Evolutionary conservation across 2,797 vertebrate genomes (phyloP), one percentile per base, ranked within the genome.

Genomic region (Sciurus vulgaris): DNA sequence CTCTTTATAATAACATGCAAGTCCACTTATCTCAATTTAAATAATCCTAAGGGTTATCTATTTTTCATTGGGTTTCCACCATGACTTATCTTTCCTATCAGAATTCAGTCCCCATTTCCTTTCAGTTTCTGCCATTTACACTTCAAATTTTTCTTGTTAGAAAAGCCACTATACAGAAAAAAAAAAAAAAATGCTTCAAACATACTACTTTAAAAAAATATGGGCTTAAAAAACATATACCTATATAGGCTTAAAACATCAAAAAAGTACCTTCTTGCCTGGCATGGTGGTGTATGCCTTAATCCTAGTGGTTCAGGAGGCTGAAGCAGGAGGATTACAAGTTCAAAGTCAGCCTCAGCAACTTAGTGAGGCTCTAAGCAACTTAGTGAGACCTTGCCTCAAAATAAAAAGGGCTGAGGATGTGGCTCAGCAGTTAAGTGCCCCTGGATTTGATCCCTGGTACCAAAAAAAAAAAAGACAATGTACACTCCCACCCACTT

Each of bases 21-120:
- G 24, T 14, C 22, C 15, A 35, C n/a, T 76, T 67, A 92, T 59
- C 72, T 91, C 73, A 86, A 83, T 44, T 93, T 93, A 93, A 94
- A 86, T 69, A n/a, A 95, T 59, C 69, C 35, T 72, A 88, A 87
- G 24, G 28, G 54, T 87, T 70, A 87, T 33, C 5, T 86, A 73
- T 59, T 79, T 86, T 61, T 59, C 38, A 91, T 4, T 56, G 72
- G 82, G 15, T 82, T 94, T 89, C 86, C 35, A 91, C 13, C 65
- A 67, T 12, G 8, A 69, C 81, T 93, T 91, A 76, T 51, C 14
- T 96, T 94, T 88, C 72, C 44, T n/a, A 86, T 61, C 28, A 81
- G 61, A 93, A 89, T 76, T 63, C 76, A 84, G 77, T 67, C 7
- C 24, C 44, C 35, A 59, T 65, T 51, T 76, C 7, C 7, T 56